A percentile compares a stretch with the other conserved stretches of the same genome.
These are phyloP conservation scores for Fistularia commersonii DNA, from an alignment of 2,797 vertebrate genomes.

Conservation along the genomic window DNA sequence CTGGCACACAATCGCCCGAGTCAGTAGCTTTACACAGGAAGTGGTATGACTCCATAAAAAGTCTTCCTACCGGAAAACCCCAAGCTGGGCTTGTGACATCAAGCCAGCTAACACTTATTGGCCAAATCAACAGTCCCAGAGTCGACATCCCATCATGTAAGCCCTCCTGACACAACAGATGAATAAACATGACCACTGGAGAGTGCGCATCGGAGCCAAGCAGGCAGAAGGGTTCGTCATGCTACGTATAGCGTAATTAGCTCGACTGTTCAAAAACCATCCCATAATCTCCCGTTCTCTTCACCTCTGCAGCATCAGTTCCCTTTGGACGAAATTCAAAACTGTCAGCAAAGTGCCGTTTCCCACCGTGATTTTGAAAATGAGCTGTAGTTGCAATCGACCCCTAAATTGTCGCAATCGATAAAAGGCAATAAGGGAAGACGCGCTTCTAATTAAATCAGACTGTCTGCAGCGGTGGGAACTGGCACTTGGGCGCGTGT, in stretches of 20 bases:
- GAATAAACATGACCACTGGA: neutral
- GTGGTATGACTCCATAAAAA: no score
- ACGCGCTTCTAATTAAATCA: slow-evolving; percentile 29
- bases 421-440: slow-evolving; percentile 30
- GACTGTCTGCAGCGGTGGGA: neutral
- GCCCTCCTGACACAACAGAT: no score
- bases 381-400: slow-evolving; percentile 13
- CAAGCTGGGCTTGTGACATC: no score
- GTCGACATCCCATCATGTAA: no score
- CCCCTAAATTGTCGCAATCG: slow-evolving; percentile 25
- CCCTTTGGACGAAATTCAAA: neutral
- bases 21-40: no score
- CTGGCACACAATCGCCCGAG: no score
- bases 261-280: slow-evolving; percentile 3
- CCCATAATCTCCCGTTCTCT: neutral
- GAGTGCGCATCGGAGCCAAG: neutral
- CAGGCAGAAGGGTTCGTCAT: neutral
- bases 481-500: slow-evolving; percentile 6
- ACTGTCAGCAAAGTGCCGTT: slow-evolving; percentile 1
- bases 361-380: neutral
- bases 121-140: no score
- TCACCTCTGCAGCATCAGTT: slow-evolving; percentile 9
- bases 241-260: slow-evolving; percentile 7
- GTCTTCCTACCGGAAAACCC: no score
- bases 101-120: no score